A percentile compares a stretch with the other conserved stretches of the same genome.
phyloP scores from a whole-genome alignment of 2,888 invertebrate species.

The Synanthedon vespiformis region DNA sequence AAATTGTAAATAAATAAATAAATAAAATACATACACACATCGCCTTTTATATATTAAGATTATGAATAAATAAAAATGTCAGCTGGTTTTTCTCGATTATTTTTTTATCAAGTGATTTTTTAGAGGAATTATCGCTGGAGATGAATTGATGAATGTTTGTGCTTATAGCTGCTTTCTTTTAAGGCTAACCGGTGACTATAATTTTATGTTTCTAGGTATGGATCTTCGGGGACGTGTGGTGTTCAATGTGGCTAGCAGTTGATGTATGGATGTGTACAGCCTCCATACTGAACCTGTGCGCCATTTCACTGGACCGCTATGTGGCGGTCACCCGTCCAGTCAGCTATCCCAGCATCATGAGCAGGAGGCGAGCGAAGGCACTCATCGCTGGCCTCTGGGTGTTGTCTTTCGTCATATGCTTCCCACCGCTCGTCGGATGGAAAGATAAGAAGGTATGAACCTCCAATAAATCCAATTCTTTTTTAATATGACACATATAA shows the following conservation, averaged over 20 bases:
- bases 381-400: slow-evolving; percentile 95
- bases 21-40: no score
- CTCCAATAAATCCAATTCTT: slow-evolving; percentile 2
- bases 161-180: background rate
- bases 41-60: no score
- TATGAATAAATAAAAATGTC: no score
- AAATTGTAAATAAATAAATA: no score
- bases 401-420: slow-evolving; percentile 94
- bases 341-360: slow-evolving; percentile 94
- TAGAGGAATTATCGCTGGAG: no score
- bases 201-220: slow-evolving; percentile 76
- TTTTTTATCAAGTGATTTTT: no score
- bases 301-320: slow-evolving; percentile 94
- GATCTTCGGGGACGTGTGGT: slow-evolving; percentile 97
- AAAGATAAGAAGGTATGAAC: slow-evolving; percentile 71
- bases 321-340: slow-evolving; percentile 97
- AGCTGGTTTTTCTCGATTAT: no score
- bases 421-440: slow-evolving; percentile 96
- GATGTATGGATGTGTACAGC: slow-evolving; percentile 99
- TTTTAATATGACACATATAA: no score
- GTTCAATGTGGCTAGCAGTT: slow-evolving; percentile 95
- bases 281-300: slow-evolving; percentile 95
- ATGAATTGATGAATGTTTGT: no score
- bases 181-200: background rate
- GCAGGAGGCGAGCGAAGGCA: slow-evolving; percentile 84